phyloP scores from a whole-genome alignment of 2,888 invertebrate species.

The Pandemis corylana region DNA sequence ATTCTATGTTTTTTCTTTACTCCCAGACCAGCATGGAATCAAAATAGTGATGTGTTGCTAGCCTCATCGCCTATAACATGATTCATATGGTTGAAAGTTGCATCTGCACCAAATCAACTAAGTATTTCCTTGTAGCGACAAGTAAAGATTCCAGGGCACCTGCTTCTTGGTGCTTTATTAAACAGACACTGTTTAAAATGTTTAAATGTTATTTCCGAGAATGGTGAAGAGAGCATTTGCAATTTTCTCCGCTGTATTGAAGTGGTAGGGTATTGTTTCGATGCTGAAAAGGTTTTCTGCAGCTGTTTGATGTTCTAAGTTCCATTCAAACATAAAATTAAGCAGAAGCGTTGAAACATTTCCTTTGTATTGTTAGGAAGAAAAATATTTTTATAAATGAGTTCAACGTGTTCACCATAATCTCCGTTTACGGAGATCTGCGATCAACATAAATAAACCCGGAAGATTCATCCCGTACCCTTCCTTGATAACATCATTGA shows the following conservation, averaged over 20 bases:
- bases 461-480: not conserved
- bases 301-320: slow-evolving; percentile 11
- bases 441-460: not conserved
- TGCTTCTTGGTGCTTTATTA: slow-evolving; percentile 29
- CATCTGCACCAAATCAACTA: slow-evolving; percentile 3
- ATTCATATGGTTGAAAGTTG: slow-evolving; percentile 13
- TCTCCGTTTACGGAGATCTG: not conserved
- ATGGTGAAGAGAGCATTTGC: slow-evolving; percentile 28
- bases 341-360: not conserved
- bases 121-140: slow-evolving; percentile 29
- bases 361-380: not conserved
- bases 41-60: too few species aligned
- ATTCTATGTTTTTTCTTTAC: too few species aligned
- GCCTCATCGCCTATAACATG: too few species aligned
- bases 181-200: slow-evolving; percentile 17
- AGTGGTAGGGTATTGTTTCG: slow-evolving; percentile 9
- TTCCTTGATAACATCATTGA: not conserved
- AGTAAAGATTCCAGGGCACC: slow-evolving; percentile 26
- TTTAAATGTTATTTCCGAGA: slow-evolving; percentile 22
- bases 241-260: slow-evolving; percentile 23
- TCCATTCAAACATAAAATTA: not conserved
- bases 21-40: too few species aligned
- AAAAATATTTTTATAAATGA: not conserved
- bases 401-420: not conserved
- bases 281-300: slow-evolving; percentile 6